These are phyloP conservation scores for Scaptomyza cyrtandrae DNA, from an alignment of 2,888 invertebrate species.

Conservation along the genomic window DNA sequence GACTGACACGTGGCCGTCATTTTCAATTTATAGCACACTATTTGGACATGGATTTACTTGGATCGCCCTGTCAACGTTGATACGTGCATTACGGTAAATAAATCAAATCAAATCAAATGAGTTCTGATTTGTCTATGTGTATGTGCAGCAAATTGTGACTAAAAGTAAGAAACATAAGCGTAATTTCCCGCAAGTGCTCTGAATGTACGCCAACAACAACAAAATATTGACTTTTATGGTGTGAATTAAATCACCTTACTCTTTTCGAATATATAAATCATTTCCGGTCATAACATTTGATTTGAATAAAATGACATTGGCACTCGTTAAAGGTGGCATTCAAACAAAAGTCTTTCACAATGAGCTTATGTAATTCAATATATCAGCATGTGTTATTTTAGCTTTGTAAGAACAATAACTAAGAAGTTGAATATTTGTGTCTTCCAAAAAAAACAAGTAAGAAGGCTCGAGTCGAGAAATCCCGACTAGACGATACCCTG, in stretches of 20 bases:
- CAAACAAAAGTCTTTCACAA: background rate
- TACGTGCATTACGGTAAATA: slow-evolving; percentile 53
- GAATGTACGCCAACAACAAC: slow-evolving; percentile 18
- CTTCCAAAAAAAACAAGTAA: too few species aligned
- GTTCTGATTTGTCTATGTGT: slow-evolving; percentile 42
- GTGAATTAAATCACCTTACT: slow-evolving; percentile 8
- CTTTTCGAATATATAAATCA: slow-evolving; percentile 26
- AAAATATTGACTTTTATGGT: background rate
- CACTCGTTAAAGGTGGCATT: background rate
- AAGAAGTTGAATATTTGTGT: background rate
- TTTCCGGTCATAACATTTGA: slow-evolving; percentile 30
- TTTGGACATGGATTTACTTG: slow-evolving; percentile 49
- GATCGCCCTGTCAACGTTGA: slow-evolving; percentile 18
- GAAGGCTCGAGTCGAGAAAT: too few species aligned
- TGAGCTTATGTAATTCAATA: too few species aligned
- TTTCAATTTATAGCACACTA: slow-evolving; percentile 68
- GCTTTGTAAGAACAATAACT: background rate
- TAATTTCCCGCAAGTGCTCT: slow-evolving; percentile 53
- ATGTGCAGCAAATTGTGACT: slow-evolving; percentile 56
- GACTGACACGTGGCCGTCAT: slow-evolving; percentile 52
- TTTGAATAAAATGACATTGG: slow-evolving; percentile 6
- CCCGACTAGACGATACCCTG: too few species aligned
- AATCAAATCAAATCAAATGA: slow-evolving; percentile 67
- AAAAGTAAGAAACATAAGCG: slow-evolving; percentile 61
- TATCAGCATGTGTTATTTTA: too few species aligned